A percentile compares a stretch with the other conserved stretches of the same genome.
Evolutionary conservation across 2,888 invertebrate genomes (phyloP).

Genomic region (Suillia variegata): DNA sequence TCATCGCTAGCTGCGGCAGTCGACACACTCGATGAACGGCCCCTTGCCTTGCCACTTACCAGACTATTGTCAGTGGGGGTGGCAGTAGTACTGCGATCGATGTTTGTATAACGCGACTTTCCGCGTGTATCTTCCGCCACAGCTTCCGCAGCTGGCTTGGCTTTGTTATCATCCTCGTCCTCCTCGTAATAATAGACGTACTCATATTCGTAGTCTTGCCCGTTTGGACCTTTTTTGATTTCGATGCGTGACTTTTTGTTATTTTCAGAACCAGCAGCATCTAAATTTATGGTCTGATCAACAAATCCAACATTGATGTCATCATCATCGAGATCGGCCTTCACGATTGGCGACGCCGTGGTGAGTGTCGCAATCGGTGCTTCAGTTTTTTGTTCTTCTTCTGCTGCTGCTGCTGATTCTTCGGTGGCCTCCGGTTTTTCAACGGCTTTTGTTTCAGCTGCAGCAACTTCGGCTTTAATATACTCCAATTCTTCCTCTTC

Average conservation of each 20-base stretch:
- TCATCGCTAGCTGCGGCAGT: conserved; percentile 35
- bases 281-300: conserved; percentile 65
- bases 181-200: conserved; percentile 92
- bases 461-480: conserved; percentile 43
- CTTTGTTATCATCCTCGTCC: conserved; percentile 66
- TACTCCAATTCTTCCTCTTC: conserved; percentile 51
- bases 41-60: conserved; percentile 67
- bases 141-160: conserved; percentile 48
- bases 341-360: conserved; percentile 40
- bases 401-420: conserved; percentile 2
- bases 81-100: conserved; percentile 58
- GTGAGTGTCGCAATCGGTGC: conserved; percentile 39
- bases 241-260: conserved; percentile 75
- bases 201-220: conserved; percentile 89
- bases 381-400: conserved; percentile 33
- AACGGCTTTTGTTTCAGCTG: conserved; percentile 31
- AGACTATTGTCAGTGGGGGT: conserved; percentile 68
- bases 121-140: conserved; percentile 57
- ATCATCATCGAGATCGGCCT: conserved; percentile 40
- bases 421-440: conserved; percentile 18
- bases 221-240: conserved; percentile 87
- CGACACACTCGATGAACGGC: conserved; percentile 52
- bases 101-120: conserved; percentile 62
- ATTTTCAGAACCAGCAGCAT: conserved; percentile 72
- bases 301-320: conserved; percentile 53